Evolutionary conservation across 2,888 invertebrate genomes (phyloP), one percentile per base, ranked within the genome.

Genomic region (Drosophila monieri): DNA sequence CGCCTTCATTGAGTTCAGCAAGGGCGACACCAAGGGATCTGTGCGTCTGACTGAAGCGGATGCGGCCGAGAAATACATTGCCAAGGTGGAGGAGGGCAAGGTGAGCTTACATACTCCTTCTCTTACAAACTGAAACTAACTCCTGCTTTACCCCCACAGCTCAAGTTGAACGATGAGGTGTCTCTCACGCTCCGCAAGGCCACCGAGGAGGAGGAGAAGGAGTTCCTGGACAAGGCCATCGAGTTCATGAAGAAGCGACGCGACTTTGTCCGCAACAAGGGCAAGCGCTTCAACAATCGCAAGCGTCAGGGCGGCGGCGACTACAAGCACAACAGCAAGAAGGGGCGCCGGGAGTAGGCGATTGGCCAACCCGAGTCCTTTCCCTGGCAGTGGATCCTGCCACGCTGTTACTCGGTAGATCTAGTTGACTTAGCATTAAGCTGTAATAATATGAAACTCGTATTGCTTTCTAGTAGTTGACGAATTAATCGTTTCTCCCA

Each of bases 1-100:
- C 48, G 95, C 95, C 0, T 97, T 93, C 89, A 93, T 97, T 70
- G 96, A 96, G 88, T 97, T 94, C 89, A 94, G 94, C 76, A 94
- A 94, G 54, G 97, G 96, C 0, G 94, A 96, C 74, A 91, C 93
- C 4, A 94, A 95, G 78, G 97, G 96, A 1, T 95, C 94, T 91
- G 92, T 96, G 15, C 93, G 97, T 43, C 93, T 97, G 54, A 91
- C 93, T 3, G 94, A 94, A 67, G 95, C 95, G 85, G 94, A 95
- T 88, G 91, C 93, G 6, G 97, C 96, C 0, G 93, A 94, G 70
- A 93, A 93, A 56, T 90, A 95, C 55, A 85, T 93, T 15, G 94
- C 94, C 46, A 95, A 95, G 88, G 90, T 95, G 49, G 92, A 93
- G 0, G 94, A 95, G 57, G 93, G 93, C 1, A 94, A 94, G 92